Percentiles rank a stretch among this genome's conserved stretches.
Evolutionary conservation across 2,797 vertebrate species (phyloP).

Genomic region (Periophthalmus magnuspinnatus): DNA sequence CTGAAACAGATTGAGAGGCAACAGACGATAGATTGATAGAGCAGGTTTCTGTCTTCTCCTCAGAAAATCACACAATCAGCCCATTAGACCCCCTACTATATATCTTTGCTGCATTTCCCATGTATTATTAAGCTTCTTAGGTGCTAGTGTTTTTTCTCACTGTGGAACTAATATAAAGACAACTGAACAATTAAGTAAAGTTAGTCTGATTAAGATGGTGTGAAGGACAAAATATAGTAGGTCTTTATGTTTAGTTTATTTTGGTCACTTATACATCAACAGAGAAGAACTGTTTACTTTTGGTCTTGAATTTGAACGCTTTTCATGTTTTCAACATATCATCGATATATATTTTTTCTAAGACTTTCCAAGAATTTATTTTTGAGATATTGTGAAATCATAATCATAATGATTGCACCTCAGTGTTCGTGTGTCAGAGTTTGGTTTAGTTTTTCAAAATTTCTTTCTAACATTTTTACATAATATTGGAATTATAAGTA

Average conservation of each 20-base stretch:
- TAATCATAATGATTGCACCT: too few species aligned
- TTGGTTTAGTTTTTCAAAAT: too few species aligned
- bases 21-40: conserved; percentile 76
- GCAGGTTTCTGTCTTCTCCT: conserved; percentile 54
- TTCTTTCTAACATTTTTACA: too few species aligned
- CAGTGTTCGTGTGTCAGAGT: too few species aligned
- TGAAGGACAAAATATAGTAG: too few species aligned
- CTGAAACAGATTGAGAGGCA: conserved; percentile 80
- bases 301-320: too few species aligned
- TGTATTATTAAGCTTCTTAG: conserved; percentile 17
- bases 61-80: conserved; percentile 72
- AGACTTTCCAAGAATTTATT: background rate
- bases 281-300: too few species aligned
- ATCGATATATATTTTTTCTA: too few species aligned
- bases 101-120: conserved; percentile 42
- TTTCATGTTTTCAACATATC: too few species aligned
- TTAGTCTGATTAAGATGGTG: too few species aligned
- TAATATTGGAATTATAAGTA: background rate
- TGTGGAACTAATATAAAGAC: background rate
- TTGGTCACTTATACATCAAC: too few species aligned
- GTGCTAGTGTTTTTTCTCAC: background rate
- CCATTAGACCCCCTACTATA: conserved; percentile 70
- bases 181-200: background rate
- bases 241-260: too few species aligned
- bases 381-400: background rate